Base-by-base conservation (phyloP, 1,140 invertebrate species). In the Wiebesia pumilae region DNA sequence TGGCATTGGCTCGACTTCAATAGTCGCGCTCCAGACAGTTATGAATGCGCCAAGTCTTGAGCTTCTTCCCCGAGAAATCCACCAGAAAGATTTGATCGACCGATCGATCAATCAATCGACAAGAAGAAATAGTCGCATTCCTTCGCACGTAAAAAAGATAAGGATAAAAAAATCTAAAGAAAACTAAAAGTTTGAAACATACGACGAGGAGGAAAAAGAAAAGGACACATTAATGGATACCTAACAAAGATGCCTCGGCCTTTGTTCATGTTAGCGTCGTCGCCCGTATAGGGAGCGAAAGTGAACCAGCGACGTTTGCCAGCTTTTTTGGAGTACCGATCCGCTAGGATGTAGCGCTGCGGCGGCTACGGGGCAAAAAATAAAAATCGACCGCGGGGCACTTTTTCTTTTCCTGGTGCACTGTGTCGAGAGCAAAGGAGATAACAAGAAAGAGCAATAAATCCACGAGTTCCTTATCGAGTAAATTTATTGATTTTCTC, bases 251-350 rank as follows among this genome's bases (percentile, higher is more conserved):
- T 89, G 89, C 90, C 81, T 87, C 89, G 87, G 33, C 69, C 9
- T 10, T 14, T 12, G 73, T 33, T 7, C 54, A 10, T 2, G 54
- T 88, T 89, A 16, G 51, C 24, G 24, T 62, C 24, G 86, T 92
- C 91, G 88, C 62, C 92, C 92, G 92, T 93, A 92, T 93, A 93
- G 89, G 92, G 92, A 92, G 92, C 91, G 92, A 93, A 93, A 93
- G 92, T 93, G 89, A 90, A 92, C 89, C 88, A 89, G 88, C 85
- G 83, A n/a, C 71, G 21, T 16, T 69, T 19, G 2, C 83, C 79
- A 65, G 85, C 51, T 88, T 87, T 89, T 90, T 89, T 89, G 86
- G 80, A 67, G 83, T 82, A 81, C 30, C 79, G 33, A 65, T n/a
- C 58, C 24, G 24, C 24, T 27, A 62, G 27, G 51, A 54, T 7